Percentiles rank a stretch among this genome's conserved stretches.
phyloP scores from a whole-genome alignment of 2,888 invertebrate genomes.

The Drepanosiphum platanoidis region DNA sequence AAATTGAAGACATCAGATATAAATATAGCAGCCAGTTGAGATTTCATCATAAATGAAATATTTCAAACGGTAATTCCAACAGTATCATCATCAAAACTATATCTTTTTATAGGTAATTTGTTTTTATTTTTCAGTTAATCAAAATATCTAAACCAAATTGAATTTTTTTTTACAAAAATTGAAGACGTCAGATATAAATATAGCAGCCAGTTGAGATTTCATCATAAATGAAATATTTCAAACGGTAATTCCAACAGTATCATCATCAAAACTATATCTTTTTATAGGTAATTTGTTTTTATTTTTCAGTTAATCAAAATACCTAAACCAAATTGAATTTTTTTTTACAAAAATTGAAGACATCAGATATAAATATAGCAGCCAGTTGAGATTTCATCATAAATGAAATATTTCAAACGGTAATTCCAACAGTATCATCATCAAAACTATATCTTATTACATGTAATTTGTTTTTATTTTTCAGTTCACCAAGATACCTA shows the following conservation, averaged over 20 bases:
- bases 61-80: slow-evolving; percentile 56
- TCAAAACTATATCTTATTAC: no score
- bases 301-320: neutral
- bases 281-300: neutral
- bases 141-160: no score
- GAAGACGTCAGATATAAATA: no score
- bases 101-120: no score
- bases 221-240: slow-evolving; percentile 44
- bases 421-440: slow-evolving; percentile 45
- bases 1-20: neutral
- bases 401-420: slow-evolving; percentile 45
- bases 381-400: slow-evolving; percentile 41
- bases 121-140: no score
- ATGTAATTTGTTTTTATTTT: neutral
- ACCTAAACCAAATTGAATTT: neutral
- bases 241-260: slow-evolving; percentile 44
- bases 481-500: neutral
- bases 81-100: slow-evolving; percentile 7
- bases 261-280: no score
- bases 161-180: no score
- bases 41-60: slow-evolving; percentile 43
- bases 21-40: slow-evolving; percentile 23
- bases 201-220: no score
- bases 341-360: neutral
- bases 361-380: slow-evolving; percentile 10